phyloP scores from a whole-genome alignment of 2,113 vertebrate genomes.

The Callospermophilus lateralis region DNA sequence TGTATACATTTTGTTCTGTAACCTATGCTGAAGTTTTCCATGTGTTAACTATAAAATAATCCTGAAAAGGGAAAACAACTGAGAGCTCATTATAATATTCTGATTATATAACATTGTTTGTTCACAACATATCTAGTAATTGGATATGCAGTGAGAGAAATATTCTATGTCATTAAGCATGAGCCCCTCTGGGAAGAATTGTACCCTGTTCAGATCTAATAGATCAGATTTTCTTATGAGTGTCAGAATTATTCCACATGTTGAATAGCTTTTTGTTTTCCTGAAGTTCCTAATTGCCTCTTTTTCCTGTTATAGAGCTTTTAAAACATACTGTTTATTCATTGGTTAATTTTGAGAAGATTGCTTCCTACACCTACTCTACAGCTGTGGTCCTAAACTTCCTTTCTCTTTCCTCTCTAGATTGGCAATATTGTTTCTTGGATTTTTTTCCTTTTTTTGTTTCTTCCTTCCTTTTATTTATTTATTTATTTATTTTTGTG shows the following conservation, averaged over 20 bases:
- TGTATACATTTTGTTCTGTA: background rate
- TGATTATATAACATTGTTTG: background rate
- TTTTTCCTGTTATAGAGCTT: constrained; percentile 6
- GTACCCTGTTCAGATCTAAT: background rate
- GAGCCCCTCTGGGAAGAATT: constrained; percentile 1
- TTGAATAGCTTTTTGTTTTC: constrained; percentile 56
- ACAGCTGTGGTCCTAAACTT: background rate
- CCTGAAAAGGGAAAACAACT: constrained; percentile 2
- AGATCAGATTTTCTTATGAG: constrained; percentile 5
- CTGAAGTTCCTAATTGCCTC: constrained; percentile 1
- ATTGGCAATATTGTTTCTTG: background rate
- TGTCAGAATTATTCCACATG: background rate
- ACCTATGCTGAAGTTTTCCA: constrained; percentile 41
- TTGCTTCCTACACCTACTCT: background rate
- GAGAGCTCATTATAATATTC: background rate
- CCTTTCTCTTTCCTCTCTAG: constrained; percentile 39
- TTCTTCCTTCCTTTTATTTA: too few species aligned
- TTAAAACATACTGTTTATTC: background rate
- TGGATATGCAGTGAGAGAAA: background rate
- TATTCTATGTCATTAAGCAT: background rate
- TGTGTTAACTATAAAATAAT: constrained; percentile 16
- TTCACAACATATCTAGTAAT: background rate
- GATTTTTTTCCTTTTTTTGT: background rate
- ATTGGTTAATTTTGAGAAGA: constrained; percentile 47
- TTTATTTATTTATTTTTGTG: too few species aligned